Base-by-base conservation (phyloP, 2,113 vertebrate genomes). In the Pleuronectes platessa region DNA sequence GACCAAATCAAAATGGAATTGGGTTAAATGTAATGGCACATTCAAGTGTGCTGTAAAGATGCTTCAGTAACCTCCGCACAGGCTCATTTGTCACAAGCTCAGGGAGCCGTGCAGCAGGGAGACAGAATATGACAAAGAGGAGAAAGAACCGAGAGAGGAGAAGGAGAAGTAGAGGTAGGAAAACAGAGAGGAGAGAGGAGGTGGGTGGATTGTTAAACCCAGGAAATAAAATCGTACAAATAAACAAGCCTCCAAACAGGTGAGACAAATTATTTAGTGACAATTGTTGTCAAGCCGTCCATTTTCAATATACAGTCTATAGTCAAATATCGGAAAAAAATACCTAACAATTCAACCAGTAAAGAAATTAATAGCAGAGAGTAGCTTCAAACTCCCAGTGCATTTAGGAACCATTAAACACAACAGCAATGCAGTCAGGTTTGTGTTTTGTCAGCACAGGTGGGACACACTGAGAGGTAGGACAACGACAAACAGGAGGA, bases 1-100 rank as follows among this genome's bases (percentile, higher is more conserved):
- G 61, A 77, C 35, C 37, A 2, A 37, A 78, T 58, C 37, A 81
- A 80, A 82, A 78, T 55, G 73, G 51, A 88, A 79, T 0, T 79
- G 78, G 83, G 71, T 85, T 79, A 81, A 89, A 88, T 83, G 85
- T 68, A 85, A 65, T 45, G 65, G 84, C 73, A 79, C 71, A 71
- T 76, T 49, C 21, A 23, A 27, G 54, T 11, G 42, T 78, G 54
- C 76, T 75, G 55, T 71, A 68, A 72, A 82, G 74, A 88, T 40
- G 53, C 24, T 82, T 78, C 5, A 59, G 63, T 74, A 69, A 61
- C 74, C 63, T 88, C 76, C 27, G 63, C 73, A 65, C 31, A 45
- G 75, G 65, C 53, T 82, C 79, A 86, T 88, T 86, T 75, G 59
- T 88, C 84, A 84, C 18, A 17, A 72, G 76, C 74, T 66, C 54